phyloP scores from a whole-genome alignment of 1,140 invertebrate genomes.

The Augochlora pura region DNA sequence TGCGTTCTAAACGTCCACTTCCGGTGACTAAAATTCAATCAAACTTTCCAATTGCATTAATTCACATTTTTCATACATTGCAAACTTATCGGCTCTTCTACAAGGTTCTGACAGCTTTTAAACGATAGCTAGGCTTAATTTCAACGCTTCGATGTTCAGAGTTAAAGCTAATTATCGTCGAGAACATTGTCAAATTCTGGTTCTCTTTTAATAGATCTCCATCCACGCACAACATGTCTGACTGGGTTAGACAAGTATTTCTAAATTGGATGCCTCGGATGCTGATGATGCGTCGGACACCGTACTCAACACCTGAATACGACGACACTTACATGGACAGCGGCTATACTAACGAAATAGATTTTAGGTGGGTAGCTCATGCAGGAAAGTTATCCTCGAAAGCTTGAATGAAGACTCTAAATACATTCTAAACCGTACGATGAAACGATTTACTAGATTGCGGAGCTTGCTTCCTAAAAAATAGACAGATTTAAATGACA shows the following conservation, averaged over 20 bases:
- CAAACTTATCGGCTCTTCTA: too few species aligned
- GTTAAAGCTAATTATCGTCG: too few species aligned
- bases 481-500: too few species aligned
- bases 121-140: not conserved
- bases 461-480: too few species aligned
- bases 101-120: too few species aligned
- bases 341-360: slow-evolving; percentile 88
- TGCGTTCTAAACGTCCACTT: slow-evolving; percentile 98
- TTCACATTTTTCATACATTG: too few species aligned
- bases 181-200: not conserved
- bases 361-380: slow-evolving; percentile 84
- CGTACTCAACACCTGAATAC: slow-evolving; percentile 90
- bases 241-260: slow-evolving; percentile 93
- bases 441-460: too few species aligned
- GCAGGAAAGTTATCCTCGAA: not conserved
- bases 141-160: too few species aligned
- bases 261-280: slow-evolving; percentile 93
- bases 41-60: too few species aligned
- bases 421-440: too few species aligned
- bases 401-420: too few species aligned
- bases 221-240: slow-evolving; percentile 97
- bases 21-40: slow-evolving; percentile 84
- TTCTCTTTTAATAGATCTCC: slow-evolving; percentile 87
- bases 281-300: slow-evolving; percentile 93
- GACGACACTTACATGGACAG: slow-evolving; percentile 88